Evolutionary conservation across 2,888 invertebrate species (phyloP).

Genomic region (Reticulitermes lucifugus): DNA sequence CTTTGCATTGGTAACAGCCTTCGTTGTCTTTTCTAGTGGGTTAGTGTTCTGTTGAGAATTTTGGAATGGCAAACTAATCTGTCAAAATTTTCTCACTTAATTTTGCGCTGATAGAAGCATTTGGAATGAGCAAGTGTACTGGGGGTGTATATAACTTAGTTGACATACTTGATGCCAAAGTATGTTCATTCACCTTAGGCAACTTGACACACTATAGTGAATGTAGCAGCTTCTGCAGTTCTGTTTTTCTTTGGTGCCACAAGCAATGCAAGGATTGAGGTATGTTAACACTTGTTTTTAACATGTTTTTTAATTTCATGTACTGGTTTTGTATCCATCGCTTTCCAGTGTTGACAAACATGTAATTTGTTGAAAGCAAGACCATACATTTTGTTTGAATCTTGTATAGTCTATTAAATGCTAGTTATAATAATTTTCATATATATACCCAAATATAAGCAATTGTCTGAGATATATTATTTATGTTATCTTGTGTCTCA

Average conservation of each 20-base stretch:
- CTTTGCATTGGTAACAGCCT: background rate
- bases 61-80: background rate
- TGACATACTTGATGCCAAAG: background rate
- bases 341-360: background rate
- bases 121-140: background rate
- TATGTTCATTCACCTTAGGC: background rate
- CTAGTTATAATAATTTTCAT: conserved; percentile 20
- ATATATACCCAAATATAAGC: conserved; percentile 23
- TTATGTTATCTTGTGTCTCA: conserved; percentile 42
- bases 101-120: background rate
- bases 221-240: background rate
- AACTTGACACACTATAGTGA: background rate
- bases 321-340: background rate
- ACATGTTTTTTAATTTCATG: background rate
- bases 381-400: conserved; percentile 4
- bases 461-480: conserved; percentile 22
- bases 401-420: conserved; percentile 19
- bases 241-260: background rate
- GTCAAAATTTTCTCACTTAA: background rate
- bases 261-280: background rate
- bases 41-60: background rate
- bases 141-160: background rate
- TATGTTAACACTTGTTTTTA: conserved; percentile 9
- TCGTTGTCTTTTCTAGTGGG: background rate
- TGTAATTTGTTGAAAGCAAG: background rate